Percentiles rank a stretch among this genome's conserved stretches.
Evolutionary conservation across 2,113 vertebrate genomes (phyloP).

Genomic region (Oncorhynchus tshawytscha): DNA sequence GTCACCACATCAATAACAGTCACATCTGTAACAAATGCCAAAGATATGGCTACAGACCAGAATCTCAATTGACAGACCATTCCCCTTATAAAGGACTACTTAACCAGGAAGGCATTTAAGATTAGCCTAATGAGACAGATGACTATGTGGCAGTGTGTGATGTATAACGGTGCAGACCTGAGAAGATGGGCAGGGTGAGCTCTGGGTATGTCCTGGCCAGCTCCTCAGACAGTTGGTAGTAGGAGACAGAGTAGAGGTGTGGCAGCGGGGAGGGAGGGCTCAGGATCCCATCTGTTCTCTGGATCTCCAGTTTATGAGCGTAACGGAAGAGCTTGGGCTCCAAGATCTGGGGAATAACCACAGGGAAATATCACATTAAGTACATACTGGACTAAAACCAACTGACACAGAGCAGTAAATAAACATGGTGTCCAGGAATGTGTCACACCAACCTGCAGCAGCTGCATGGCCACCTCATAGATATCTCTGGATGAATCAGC

Average conservation of each 20-base stretch:
- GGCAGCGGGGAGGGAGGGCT: constrained; percentile 89
- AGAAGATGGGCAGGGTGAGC: constrained; percentile 94
- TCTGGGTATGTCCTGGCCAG: constrained; percentile 95
- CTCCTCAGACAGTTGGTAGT: constrained; percentile 96
- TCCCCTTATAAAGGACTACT: too few relatives aligned
- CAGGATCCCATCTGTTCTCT: constrained; percentile 87
- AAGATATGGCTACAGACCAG: too few relatives aligned
- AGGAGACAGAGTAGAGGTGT: constrained; percentile 93
- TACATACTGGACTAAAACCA: not conserved
- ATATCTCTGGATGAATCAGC: constrained; percentile 95
- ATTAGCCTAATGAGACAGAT: too few relatives aligned
- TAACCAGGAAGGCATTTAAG: too few relatives aligned
- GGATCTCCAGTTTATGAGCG: constrained; percentile 96
- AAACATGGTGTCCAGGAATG: not conserved
- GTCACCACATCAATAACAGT: too few relatives aligned
- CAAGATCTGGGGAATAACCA: constrained; percentile 79
- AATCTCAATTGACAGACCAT: too few relatives aligned
- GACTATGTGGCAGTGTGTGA: not conserved
- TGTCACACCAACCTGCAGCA: constrained; percentile 83
- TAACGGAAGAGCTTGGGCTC: constrained; percentile 99
- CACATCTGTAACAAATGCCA: too few relatives aligned
- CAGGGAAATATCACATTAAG: not conserved
- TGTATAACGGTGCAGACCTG: constrained; percentile 74
- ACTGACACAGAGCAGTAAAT: not conserved
- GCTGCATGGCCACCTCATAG: constrained; percentile 98